Evolutionary conservation across 2,113 vertebrate species (phyloP), one percentile per base, ranked within the genome.

Genomic region (Myotis yumanensis): DNA sequence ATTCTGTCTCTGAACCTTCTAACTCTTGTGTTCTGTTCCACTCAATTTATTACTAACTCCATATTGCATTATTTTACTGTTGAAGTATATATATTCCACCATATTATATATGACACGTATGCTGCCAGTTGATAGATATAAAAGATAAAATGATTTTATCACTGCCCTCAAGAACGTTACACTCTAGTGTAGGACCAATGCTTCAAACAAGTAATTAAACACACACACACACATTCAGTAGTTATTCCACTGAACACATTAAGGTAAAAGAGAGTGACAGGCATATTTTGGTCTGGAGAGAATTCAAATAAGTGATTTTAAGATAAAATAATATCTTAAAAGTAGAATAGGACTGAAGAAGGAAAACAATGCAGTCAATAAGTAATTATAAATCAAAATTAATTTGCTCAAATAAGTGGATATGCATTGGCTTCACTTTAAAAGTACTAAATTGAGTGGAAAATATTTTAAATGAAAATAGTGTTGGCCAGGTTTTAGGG

Each of bases 381-480:
- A 80, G 46, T 28, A 75, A 83, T 51, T 73, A 81, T 20, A 93
- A 88, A 88, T 32, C 71, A 25, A 90, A 81, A 59, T 77, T 9
- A 62, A 66, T 82, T 83, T 69, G 1, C 17, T 92, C 37, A 95
- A 48, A 20, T 81, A 43, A 88, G 59, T 73, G 25, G 2, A 22
- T 86, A 6, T 46, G 0, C 3, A 15, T 59, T 87, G 25, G 2
- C 25, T 90, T 95, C 6, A 59, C 25, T 64, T 16, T 51, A 76
- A 84, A 52, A 32, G 14, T 54, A 77, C 17, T 82, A 17, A 93
- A n/a, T 7, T 52, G 20, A 93, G 17, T 73, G 2, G 10, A 87
- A 96, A 72, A 79, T 73, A 86, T 57, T 95, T 91, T 86, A 89
- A 94, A 57, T 90, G 35, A 85, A 81, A 76, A 40, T 40, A 76